A percentile compares a stretch with the other conserved stretches of the same genome.
These are phyloP conservation scores for Tanytarsus gracilentus DNA, from an alignment of 2,888 invertebrate species.

Conservation along the genomic window DNA sequence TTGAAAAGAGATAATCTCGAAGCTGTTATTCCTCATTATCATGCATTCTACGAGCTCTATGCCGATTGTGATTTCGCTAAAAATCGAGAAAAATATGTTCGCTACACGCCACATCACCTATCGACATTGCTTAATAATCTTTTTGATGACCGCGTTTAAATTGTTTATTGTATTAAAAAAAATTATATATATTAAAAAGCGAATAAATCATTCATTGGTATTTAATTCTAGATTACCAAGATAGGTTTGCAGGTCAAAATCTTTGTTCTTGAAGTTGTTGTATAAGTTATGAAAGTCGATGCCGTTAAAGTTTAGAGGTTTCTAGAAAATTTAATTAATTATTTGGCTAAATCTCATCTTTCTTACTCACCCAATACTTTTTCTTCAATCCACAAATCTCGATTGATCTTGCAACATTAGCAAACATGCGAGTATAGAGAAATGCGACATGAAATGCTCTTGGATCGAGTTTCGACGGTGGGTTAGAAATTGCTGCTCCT, in stretches of 20 bases:
- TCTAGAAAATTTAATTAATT: too few species aligned
- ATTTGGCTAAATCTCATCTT: too few species aligned
- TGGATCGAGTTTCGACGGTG: neutral
- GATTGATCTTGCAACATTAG: neutral
- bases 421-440: neutral
- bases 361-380: neutral
- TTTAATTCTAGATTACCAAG: too few species aligned
- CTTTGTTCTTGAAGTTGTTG: too few species aligned
- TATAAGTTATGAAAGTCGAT: too few species aligned
- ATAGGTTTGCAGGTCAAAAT: too few species aligned
- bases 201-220: too few species aligned
- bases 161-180: too few species aligned
- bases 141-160: conserved; percentile 60
- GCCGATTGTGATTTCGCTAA: conserved; percentile 75
- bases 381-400: conserved; percentile 1
- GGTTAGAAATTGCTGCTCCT: neutral
- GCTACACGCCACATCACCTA: conserved; percentile 78
- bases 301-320: too few species aligned
- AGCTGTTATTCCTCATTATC: conserved; percentile 76
- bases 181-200: too few species aligned
- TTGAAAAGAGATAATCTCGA: conserved; percentile 86
- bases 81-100: conserved; percentile 88
- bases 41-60: conserved; percentile 65
- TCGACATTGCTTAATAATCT: conserved; percentile 76
- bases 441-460: neutral